Evolutionary conservation across 2,797 vertebrate species (phyloP), one percentile per base, ranked within the genome.

Genomic region (Enteromius thamalakanensis): DNA sequence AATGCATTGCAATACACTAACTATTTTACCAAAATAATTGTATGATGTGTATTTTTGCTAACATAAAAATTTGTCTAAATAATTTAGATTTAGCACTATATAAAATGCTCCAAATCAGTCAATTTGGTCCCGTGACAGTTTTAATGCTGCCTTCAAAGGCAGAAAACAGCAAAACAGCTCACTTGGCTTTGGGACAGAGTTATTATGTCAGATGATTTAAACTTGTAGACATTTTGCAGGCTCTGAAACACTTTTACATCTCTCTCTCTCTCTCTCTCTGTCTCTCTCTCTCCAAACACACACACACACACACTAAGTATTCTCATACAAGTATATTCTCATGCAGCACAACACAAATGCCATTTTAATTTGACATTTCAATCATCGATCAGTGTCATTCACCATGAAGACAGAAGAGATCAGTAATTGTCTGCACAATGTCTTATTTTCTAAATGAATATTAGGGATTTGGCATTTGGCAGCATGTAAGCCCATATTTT

Each of bases 361-460:
- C 68, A 71, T 64, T 81, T 72, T 53, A 40, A 80, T 71, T 53
- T 81, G 68, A 81, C 55, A 72, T 37, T 81, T 81, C 29, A 65
- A 74, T 65, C 70, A 65, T 65, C 37, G 58, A 81, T 81, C 70
- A 74, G 42, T 65, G 69, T 15, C 58, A 51, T 65, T 64, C 49
- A 6, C 15, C 70, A 21, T 23, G 58, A 62, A 34, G 21, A 23
- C 40, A 51, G 29, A 58, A 32, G 14, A 74, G 42, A 72, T 49
- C 26, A 72, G 42, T 49, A 74, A 75, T 17, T 74, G 29, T 65
- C 29, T 74, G n/a, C 19, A 23, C 23, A 47, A 45, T 47, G 23
- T 49, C 26, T 81, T 62, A 64, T 81, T 72, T 81, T 49, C 42
- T 47, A 80, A 49, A 60, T 32, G 32, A 47, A 64, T 62, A 49